Conservation (phyloP, 2,113 vertebrate species). For the Anhinga anhinga region DNA sequence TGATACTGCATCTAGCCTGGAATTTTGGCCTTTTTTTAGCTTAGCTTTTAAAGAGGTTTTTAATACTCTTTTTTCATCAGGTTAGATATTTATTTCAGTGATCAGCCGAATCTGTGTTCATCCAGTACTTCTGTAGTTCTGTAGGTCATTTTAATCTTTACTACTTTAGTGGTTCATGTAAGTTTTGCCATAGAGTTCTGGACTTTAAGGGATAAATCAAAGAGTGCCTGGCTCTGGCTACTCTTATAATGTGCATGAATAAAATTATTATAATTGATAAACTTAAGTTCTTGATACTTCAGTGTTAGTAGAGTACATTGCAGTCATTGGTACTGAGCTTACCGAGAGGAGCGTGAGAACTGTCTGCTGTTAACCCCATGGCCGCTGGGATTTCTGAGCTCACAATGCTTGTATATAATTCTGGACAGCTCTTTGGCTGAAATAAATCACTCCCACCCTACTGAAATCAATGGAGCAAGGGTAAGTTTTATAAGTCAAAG, state of each 20-base stretch:
- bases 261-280: not conserved
- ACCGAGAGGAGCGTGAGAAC: not conserved
- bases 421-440: not conserved
- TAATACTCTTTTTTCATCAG: not conserved
- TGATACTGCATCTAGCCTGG: not conserved
- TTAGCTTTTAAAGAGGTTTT: not conserved
- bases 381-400: not conserved
- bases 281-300: not conserved
- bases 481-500: not conserved
- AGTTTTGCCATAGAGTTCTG: not conserved
- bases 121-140: not conserved
- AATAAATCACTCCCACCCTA: not conserved
- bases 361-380: not conserved
- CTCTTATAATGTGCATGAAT: not conserved
- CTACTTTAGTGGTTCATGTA: not conserved
- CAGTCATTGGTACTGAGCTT: not conserved
- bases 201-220: not conserved
- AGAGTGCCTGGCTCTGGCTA: not conserved
- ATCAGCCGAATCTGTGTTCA: not conserved
- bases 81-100: not conserved
- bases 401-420: not conserved
- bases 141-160: not conserved
- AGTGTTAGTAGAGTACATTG: not conserved
- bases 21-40: not conserved
- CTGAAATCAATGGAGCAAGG: not conserved